Evolutionary conservation across 1,140 invertebrate species (phyloP).

Genomic region (Geopemphigus sp.): DNA sequence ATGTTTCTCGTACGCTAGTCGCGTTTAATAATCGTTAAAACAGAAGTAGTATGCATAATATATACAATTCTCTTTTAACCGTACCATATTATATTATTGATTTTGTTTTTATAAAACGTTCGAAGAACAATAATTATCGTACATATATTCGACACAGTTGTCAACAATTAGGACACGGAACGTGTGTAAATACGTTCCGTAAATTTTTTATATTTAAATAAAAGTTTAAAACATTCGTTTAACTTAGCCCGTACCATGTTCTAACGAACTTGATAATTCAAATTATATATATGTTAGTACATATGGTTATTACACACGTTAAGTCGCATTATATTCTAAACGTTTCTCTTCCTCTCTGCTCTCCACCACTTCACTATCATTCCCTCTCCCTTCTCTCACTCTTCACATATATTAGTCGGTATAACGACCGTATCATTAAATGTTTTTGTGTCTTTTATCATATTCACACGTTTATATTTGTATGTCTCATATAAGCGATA

Average conservation of each 20-base stretch:
- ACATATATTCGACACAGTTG: not conserved
- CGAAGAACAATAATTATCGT: no score
- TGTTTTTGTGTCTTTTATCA: not conserved
- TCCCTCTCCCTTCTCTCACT: no score
- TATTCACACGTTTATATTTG: not conserved
- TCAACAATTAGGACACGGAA: not conserved
- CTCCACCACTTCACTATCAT: no score
- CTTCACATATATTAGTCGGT: not conserved
- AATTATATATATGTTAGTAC: not conserved
- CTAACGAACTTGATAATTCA: slow-evolving; percentile 1
- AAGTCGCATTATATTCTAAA: no score
- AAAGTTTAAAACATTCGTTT: not conserved
- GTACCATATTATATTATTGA: not conserved
- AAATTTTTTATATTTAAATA: slow-evolving; percentile 7
- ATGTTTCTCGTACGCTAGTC: no score
- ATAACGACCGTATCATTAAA: not conserved
- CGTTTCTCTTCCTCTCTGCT: no score
- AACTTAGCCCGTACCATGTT: no score
- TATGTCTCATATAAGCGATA: not conserved
- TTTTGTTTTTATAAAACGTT: no score
- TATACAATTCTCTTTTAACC: not conserved
- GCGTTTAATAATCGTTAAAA: not conserved
- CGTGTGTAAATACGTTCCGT: not conserved
- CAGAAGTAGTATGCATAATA: no score
- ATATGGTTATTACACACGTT: not conserved